phyloP scores from a whole-genome alignment of 2,888 invertebrate species.

The Eugnorisma glareosa region DNA sequence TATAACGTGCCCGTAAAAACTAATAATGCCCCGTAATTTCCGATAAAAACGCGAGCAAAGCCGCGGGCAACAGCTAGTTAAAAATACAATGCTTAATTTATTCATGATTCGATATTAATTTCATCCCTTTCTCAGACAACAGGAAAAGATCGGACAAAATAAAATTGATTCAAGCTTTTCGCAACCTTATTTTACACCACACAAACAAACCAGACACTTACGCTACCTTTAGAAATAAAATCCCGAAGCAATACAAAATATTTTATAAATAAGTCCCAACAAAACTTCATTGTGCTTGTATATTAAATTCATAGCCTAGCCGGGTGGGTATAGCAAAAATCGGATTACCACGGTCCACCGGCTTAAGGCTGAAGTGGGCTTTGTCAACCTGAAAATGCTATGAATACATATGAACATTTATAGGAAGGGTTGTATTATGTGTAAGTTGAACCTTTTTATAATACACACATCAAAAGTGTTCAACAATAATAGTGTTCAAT shows the following conservation, averaged over 20 bases:
- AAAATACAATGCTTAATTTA: too few relatives aligned
- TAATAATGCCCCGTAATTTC: too few relatives aligned
- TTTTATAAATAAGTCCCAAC: not conserved
- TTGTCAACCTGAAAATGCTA: constrained; percentile 45
- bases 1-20: too few relatives aligned
- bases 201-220: not conserved
- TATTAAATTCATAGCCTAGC: constrained; percentile 35
- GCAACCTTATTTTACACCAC: not conserved
- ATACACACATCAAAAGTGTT: too few relatives aligned
- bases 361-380: constrained; percentile 40
- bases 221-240: constrained; percentile 1
- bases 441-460: too few relatives aligned
- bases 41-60: too few relatives aligned
- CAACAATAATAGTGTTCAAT: too few relatives aligned
- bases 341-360: constrained; percentile 37
- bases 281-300: constrained; percentile 15
- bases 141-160: not conserved
- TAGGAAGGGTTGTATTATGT: constrained; percentile 1
- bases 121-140: not conserved
- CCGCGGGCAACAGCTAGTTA: too few relatives aligned
- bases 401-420: constrained; percentile 26
- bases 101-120: too few relatives aligned
- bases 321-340: constrained; percentile 32
- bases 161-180: not conserved
- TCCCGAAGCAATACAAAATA: not conserved